A percentile compares a stretch with the other conserved stretches of the same genome.
These are phyloP conservation scores for Cantharis nigra DNA, from an alignment of 2,888 invertebrate species.

Conservation along the genomic window DNA sequence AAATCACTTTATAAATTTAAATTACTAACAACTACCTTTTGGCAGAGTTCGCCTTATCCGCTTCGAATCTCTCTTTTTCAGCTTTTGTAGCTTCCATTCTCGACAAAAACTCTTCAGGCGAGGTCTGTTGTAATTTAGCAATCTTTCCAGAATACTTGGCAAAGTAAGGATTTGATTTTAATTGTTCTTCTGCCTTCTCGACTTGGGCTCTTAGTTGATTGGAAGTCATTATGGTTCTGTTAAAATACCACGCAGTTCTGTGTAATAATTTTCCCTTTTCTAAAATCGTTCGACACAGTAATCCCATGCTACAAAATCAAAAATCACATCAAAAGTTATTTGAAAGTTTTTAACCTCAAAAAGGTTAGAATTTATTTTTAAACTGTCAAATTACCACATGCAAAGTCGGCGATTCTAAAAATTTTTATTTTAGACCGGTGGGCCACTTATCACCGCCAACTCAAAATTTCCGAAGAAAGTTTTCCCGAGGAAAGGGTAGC, in stretches of 20 bases:
- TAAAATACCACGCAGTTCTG: not conserved
- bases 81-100: constrained; percentile 62
- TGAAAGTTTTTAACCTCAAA: not conserved
- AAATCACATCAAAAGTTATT: not conserved
- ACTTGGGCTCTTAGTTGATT: not conserved
- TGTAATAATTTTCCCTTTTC: not conserved
- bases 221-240: constrained; percentile 18
- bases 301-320: not conserved
- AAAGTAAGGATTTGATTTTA: constrained; percentile 75
- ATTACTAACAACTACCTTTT: constrained; percentile 44
- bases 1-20: not conserved
- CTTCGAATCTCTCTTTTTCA: constrained; percentile 44
- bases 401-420: not conserved
- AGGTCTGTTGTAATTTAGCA: constrained; percentile 71
- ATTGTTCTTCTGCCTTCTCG: constrained; percentile 61
- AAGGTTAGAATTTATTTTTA: not conserved
- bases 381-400: not conserved
- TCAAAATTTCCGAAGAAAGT: no score
- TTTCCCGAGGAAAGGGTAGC: no score
- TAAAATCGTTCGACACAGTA: not conserved
- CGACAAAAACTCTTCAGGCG: constrained; percentile 74
- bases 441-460: no score
- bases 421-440: not conserved
- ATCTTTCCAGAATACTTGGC: constrained; percentile 82
- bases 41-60: constrained; percentile 42